phyloP scores from a whole-genome alignment of 64 coral and sea anemone genomes.

The Montipora efflorescens region DNA sequence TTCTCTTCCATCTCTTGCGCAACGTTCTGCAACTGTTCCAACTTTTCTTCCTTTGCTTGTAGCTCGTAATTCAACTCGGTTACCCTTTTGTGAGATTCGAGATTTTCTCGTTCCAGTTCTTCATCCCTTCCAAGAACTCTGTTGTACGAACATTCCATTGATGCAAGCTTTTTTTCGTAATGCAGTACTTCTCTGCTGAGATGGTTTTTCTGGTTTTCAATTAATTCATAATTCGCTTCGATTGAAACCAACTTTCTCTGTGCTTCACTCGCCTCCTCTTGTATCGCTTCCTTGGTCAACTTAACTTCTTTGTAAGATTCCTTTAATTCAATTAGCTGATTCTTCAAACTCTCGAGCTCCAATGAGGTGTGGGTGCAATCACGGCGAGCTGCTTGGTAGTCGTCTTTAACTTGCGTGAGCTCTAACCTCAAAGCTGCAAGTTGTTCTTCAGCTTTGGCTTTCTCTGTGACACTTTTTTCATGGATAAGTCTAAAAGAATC shows the following conservation, averaged over 20 bases:
- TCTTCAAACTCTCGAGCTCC: constrained; percentile 20
- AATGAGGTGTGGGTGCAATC: constrained; percentile 33
- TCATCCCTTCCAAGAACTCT: constrained; percentile 62
- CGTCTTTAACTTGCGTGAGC: background rate
- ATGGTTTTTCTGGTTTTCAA: constrained; percentile 62
- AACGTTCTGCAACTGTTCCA: constrained; percentile 50
- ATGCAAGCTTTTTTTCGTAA: constrained; percentile 66
- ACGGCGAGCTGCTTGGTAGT: constrained; percentile 8
- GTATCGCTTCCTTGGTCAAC: constrained; percentile 47
- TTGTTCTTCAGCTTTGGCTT: constrained; percentile 65
- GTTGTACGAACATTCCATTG: constrained; percentile 58
- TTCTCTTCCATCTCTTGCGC: constrained; percentile 63
- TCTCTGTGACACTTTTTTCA: constrained; percentile 51
- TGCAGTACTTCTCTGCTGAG: constrained; percentile 57
- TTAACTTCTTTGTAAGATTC: background rate
- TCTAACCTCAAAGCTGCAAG: background rate
- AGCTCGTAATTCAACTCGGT: constrained; percentile 76
- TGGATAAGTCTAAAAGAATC: constrained; percentile 38
- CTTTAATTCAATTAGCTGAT: constrained; percentile 40
- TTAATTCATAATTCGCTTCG: constrained; percentile 72
- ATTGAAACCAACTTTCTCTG: constrained; percentile 41
- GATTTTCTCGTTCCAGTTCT: constrained; percentile 79
- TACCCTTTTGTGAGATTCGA: constrained; percentile 75
- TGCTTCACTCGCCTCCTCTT: constrained; percentile 40
- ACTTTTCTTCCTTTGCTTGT: constrained; percentile 33